These are phyloP conservation scores for Acrossocheilus fasciatus DNA, from an alignment of 2,797 vertebrate species.

Conservation along the genomic window DNA sequence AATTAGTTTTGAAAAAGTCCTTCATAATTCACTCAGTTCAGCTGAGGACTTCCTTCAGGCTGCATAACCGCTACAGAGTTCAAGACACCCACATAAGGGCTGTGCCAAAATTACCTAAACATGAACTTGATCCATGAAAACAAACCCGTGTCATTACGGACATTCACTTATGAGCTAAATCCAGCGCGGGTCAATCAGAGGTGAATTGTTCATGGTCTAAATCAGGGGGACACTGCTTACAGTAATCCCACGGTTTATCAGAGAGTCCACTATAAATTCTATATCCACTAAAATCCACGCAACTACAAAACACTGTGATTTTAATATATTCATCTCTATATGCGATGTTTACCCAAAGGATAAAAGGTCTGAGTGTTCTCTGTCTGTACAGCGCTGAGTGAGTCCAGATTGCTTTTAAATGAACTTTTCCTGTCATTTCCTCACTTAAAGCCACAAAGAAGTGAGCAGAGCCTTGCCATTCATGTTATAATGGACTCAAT, in stretches of 20 bases:
- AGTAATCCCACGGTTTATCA: conserved; percentile 37
- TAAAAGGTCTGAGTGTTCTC: conserved; percentile 11
- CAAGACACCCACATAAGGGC: conserved; percentile 22
- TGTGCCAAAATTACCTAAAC: conserved; percentile 40
- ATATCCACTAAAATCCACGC: conserved; percentile 24
- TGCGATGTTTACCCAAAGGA: neutral
- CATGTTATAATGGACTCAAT: neutral
- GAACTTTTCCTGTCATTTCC: conserved; percentile 29
- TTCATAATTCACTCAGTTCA: conserved; percentile 29
- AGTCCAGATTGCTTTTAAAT: conserved; percentile 23
- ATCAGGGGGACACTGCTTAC: conserved; percentile 27
- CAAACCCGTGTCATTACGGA: neutral
- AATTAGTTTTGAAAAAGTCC: neutral
- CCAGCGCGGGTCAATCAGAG: conserved; percentile 14
- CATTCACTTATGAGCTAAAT: neutral
- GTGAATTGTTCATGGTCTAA: conserved; percentile 2
- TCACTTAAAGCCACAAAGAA: neutral
- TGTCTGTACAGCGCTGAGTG: neutral
- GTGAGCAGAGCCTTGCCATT: neutral
- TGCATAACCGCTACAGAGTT: conserved; percentile 27
- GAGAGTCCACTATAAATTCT: conserved; percentile 26
- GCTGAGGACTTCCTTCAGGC: conserved; percentile 9
- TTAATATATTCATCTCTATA: neutral
- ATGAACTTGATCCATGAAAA: conserved; percentile 31
- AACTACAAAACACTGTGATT: neutral